Evolutionary conservation across 1,140 invertebrate species (phyloP), one percentile per base, ranked within the genome.

Genomic region (Drosophila orena): DNA sequence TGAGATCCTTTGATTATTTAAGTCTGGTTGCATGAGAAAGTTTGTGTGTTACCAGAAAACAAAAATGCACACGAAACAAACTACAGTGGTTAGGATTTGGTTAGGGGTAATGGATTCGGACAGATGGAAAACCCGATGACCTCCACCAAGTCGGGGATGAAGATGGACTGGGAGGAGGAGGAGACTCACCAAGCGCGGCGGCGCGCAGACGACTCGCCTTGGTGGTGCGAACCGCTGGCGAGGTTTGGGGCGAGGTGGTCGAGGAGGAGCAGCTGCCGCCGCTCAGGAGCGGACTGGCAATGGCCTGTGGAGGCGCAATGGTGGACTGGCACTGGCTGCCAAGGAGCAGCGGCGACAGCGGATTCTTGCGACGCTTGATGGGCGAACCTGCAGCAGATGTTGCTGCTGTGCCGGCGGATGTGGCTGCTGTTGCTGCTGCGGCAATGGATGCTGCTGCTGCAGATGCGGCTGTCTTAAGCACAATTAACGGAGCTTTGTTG

Each of bases 131-230:
- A 34, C 22, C 40, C 5, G 30, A 22, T 62, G 58, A 30, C 34
- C 30, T 64, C 10, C 30, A 50, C 47, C 27, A 15, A 12, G 34
- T 15, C 47, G 34, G 42, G 20, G 12, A n/a, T 47, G 53, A 15
- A 27, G n/a, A 69, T 50, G 34, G 11, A 8, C 8, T n/a, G 11
- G 3, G 6, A 42, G 17, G 6, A 42, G 27, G 3, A 8, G 11
- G 27, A 58, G 22, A 91, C 91, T 92, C 91, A 92, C 91, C 85
- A 49, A 93, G 91, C 55, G 94, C 95, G 46, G 95, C 95, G 61
- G 95, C 95, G 79, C 95, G 93, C 55, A 96, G 92, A 71, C 95
- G 94, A 57, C 95, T 96, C n/a, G 95, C 94, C 86, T 95, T 94
- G 34, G 95, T 96, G 52, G 95, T 95, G 90, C 95, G 94, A 81